These are phyloP conservation scores for Lepilemur septentrionalis DNA, from an alignment of 2,797 vertebrate genomes.

Conservation along the genomic window DNA sequence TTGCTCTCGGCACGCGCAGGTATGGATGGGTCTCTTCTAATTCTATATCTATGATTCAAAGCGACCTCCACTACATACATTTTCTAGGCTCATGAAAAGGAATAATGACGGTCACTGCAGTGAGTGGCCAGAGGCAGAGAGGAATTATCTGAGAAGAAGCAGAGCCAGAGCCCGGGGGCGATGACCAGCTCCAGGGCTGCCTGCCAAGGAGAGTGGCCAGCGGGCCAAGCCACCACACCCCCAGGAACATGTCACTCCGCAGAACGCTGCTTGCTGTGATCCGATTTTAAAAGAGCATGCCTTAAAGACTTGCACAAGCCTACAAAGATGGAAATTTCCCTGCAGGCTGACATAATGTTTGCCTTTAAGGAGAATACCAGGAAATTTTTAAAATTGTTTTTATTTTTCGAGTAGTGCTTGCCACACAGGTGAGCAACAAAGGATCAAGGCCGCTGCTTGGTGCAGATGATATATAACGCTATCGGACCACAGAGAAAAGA, in stretches of 20 bases:
- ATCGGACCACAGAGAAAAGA: background rate
- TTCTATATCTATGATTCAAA: background rate
- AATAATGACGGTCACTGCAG: background rate
- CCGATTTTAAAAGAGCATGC: background rate
- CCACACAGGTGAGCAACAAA: background rate
- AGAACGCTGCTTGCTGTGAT: background rate
- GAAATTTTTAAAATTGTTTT: background rate
- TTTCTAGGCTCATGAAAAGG: background rate
- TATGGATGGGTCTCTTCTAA: background rate
- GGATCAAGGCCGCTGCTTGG: background rate
- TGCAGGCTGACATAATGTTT: constrained; percentile 5
- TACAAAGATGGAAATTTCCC: background rate
- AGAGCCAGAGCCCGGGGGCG: background rate
- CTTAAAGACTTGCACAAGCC: background rate
- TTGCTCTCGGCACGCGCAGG: background rate
- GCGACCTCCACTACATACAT: background rate
- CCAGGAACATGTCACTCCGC: background rate
- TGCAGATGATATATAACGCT: background rate
- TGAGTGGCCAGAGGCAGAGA: background rate
- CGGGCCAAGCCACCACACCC: background rate
- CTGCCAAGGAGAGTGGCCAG: background rate
- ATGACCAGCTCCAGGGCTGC: background rate
- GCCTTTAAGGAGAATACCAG: constrained; percentile 23
- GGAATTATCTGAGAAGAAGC: background rate
- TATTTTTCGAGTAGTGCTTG: background rate